These are phyloP conservation scores for Heliothis virescens DNA, from an alignment of 1,140 invertebrate genomes.

Conservation along the genomic window DNA sequence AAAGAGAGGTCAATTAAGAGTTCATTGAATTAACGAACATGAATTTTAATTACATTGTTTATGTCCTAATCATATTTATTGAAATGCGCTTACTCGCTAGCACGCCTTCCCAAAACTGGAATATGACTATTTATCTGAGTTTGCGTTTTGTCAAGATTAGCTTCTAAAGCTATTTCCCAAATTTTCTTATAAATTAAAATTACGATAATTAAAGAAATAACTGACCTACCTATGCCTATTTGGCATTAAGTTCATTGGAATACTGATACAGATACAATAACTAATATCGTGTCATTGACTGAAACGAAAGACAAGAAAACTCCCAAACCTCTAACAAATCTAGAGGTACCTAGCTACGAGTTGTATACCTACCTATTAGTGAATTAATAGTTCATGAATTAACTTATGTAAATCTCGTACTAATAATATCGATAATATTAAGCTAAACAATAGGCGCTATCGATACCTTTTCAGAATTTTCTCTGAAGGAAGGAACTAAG, in stretches of 20 bases:
- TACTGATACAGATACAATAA: no score
- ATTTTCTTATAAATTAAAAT: no score
- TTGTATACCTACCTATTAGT: neutral
- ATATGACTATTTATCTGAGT: neutral
- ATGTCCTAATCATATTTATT: neutral
- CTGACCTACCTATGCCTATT: no score
- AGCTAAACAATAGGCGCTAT: neutral
- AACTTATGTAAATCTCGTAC: conserved; percentile 5
- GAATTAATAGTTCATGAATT: conserved; percentile 11
- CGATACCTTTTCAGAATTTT: neutral
- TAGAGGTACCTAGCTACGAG: no score
- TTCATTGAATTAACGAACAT: conserved; percentile 31
- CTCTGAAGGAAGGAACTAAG: neutral
- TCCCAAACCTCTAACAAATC: no score
- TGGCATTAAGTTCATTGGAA: no score
- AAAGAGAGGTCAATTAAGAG: conserved; percentile 14
- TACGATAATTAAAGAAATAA: no score
- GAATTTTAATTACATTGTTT: conserved; percentile 27
- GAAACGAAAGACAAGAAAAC: no score
- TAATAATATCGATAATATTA: conserved; percentile 4
- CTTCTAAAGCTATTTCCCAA: no score
- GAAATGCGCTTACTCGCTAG: neutral
- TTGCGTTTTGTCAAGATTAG: neutral
- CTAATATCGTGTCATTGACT: no score
- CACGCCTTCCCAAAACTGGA: neutral